Evolutionary conservation across 2,797 vertebrate genomes (phyloP).

Genomic region (Melopsittacus undulatus): DNA sequence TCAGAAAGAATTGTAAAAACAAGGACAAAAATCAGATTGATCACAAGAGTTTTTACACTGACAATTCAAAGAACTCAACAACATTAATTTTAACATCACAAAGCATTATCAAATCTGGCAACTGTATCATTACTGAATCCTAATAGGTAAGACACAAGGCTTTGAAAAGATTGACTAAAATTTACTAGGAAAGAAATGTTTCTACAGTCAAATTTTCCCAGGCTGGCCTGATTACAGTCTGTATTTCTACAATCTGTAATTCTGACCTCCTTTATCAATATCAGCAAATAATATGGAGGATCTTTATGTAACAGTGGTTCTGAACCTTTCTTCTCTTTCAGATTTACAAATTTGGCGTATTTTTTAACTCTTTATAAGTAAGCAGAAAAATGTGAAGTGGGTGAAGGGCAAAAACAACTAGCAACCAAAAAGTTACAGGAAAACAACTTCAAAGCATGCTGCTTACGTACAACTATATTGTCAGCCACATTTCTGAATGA

Average conservation of each 20-base stretch:
- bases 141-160: background rate
- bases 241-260: background rate
- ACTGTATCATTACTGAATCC: background rate
- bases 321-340: background rate
- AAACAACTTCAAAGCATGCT: background rate
- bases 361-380: background rate
- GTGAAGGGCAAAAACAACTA: background rate
- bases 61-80: background rate
- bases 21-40: background rate
- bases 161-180: background rate
- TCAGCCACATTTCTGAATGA: background rate
- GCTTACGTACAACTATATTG: background rate
- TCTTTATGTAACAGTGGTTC: background rate
- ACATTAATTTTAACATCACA: background rate
- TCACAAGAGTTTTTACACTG: background rate
- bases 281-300: background rate
- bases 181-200: background rate
- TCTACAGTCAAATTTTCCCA: background rate
- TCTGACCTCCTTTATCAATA: background rate
- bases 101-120: background rate
- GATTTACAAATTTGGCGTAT: background rate
- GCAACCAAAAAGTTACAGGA: background rate
- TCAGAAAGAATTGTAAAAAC: background rate
- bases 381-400: background rate
- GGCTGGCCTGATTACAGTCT: background rate